These are phyloP conservation scores for Aeoliscus strigatus DNA, from an alignment of 2,797 vertebrate genomes.

Conservation along the genomic window DNA sequence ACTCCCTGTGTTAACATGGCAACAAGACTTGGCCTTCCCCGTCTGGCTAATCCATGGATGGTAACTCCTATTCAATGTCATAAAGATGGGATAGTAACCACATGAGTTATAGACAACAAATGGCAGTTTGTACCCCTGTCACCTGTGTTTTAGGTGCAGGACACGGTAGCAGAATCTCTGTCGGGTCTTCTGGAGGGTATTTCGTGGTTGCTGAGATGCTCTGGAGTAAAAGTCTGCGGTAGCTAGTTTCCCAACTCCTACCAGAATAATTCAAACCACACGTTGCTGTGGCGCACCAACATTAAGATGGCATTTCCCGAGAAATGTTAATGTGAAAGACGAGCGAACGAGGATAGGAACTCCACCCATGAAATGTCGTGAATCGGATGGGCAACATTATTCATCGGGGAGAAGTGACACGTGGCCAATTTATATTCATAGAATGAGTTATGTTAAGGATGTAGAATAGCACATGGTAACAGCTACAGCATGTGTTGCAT, in stretches of 20 bases:
- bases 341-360: neutral
- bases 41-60: constrained; percentile 85
- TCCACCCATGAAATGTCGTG: constrained; percentile 1
- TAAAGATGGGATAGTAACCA: neutral
- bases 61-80: constrained; percentile 61
- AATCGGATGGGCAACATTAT: constrained; percentile 7
- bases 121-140: constrained; percentile 5
- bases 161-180: constrained; percentile 82
- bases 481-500: too few species aligned
- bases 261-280: constrained; percentile 9
- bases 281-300: constrained; percentile 8
- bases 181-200: constrained; percentile 83
- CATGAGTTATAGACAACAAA: neutral
- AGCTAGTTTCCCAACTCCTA: constrained; percentile 18
- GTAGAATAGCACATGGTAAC: neutral
- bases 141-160: constrained; percentile 83
- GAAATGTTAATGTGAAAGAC: constrained; percentile 8
- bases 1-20: constrained; percentile 86
- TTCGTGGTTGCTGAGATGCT: constrained; percentile 85
- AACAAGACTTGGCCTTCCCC: constrained; percentile 78
- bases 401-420: constrained; percentile 1
- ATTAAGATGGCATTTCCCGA: constrained; percentile 5
- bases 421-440: neutral
- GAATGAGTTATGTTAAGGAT: neutral
- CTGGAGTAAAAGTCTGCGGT: constrained; percentile 59